Conservation (phyloP, 2,113 vertebrate genomes). For the Galbula dea region DNA sequence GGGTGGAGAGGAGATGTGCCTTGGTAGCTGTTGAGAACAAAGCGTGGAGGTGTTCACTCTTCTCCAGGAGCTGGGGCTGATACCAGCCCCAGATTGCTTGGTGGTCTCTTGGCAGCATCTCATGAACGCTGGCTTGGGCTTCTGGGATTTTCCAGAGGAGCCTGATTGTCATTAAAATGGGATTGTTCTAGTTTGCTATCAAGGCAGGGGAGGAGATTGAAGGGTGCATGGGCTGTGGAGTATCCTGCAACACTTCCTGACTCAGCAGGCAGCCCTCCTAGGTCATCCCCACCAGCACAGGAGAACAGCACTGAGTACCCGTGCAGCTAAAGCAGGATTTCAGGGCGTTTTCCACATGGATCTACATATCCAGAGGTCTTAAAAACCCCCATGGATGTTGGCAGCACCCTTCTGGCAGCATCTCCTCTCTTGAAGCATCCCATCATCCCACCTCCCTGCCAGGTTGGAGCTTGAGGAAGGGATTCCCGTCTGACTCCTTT, state of each 20-base stretch:
- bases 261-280: neutral
- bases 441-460: neutral
- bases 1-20: slow-evolving; percentile 32
- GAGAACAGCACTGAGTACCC: rapidly evolving
- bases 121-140: neutral
- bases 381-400: neutral
- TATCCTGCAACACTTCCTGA: neutral
- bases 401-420: neutral
- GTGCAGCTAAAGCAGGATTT: neutral
- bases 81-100: neutral
- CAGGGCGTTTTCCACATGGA: rapidly evolving
- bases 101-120: neutral
- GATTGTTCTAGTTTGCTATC: rapidly evolving
- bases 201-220: neutral
- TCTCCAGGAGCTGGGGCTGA: neutral
- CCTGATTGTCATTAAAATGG: neutral
- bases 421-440: neutral
- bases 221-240: neutral
- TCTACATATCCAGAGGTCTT: rapidly evolving
- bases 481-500: slow-evolving; percentile 32
- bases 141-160: neutral
- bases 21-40: neutral
- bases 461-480: neutral
- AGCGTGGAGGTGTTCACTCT: neutral
- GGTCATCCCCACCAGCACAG: neutral